phyloP scores from a whole-genome alignment of 2,888 invertebrate species.

The Lathronympha strigana region DNA sequence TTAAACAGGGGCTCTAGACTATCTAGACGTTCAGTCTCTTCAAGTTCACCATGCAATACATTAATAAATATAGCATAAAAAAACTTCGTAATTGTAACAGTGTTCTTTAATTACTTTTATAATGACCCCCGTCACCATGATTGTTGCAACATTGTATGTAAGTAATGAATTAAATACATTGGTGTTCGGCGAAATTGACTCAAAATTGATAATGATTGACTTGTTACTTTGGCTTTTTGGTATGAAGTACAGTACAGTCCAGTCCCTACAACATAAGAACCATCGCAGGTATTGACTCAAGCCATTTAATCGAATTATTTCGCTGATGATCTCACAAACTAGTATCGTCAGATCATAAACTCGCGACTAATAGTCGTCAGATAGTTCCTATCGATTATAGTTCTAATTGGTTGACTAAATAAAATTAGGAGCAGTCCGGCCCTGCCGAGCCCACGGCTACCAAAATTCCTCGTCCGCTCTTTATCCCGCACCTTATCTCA shows the following conservation, averaged over 20 bases:
- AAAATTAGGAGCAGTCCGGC: conserved; percentile 52
- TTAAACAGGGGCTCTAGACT: conserved; percentile 27
- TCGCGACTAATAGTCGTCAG: neutral
- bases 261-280: too few relatives aligned
- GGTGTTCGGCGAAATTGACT: conserved; percentile 21
- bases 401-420: conserved; percentile 43
- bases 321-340: conserved; percentile 15
- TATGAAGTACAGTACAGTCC: too few relatives aligned
- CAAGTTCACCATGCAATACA: neutral
- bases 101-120: conserved; percentile 24
- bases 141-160: conserved; percentile 26
- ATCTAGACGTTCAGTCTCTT: conserved; percentile 9
- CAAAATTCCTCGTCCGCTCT: conserved; percentile 68
- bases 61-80: conserved; percentile 24
- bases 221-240: conserved; percentile 21
- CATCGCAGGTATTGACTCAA: too few relatives aligned
- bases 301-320: neutral
- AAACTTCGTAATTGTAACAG: conserved; percentile 14
- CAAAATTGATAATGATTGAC: conserved; percentile 19
- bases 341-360: conserved; percentile 1
- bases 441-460: conserved; percentile 72
- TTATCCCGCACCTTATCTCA: conserved; percentile 51
- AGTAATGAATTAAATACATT: conserved; percentile 6
- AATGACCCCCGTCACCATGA: conserved; percentile 20
- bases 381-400: conserved; percentile 44